Evolutionary conservation across 2,888 invertebrate species (phyloP).

Genomic region (Quadriops clusia): DNA sequence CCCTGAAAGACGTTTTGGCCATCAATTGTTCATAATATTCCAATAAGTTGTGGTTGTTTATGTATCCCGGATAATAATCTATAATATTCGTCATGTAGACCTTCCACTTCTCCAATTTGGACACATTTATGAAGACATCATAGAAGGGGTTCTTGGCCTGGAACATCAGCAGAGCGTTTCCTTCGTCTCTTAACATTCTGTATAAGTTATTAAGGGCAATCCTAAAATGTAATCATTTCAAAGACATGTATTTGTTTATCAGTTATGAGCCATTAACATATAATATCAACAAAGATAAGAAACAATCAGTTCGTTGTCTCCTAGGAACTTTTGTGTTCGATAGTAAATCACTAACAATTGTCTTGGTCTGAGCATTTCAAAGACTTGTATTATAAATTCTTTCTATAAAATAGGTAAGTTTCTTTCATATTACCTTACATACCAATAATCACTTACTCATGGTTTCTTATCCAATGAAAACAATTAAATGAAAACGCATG

Average conservation of each 20-base stretch:
- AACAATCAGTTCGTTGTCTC: not conserved
- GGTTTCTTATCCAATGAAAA: slow-evolving; percentile 67
- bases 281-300: no score
- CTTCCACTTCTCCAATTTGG: slow-evolving; percentile 44
- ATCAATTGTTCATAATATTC: slow-evolving; percentile 44
- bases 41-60: slow-evolving; percentile 48
- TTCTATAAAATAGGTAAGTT: no score
- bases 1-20: slow-evolving; percentile 47
- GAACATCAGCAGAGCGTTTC: slow-evolving; percentile 57
- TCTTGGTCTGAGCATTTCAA: no score
- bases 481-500: slow-evolving; percentile 69
- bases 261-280: no score
- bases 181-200: slow-evolving; percentile 52
- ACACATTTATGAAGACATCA: slow-evolving; percentile 53
- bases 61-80: slow-evolving; percentile 56
- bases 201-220: no score
- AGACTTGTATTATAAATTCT: no score
- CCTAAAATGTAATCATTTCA: no score
- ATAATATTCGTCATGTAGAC: slow-evolving; percentile 51
- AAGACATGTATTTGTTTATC: no score
- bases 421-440: no score
- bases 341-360: no score
- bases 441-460: slow-evolving; percentile 46
- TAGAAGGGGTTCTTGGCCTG: slow-evolving; percentile 57
- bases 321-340: not conserved